Conservation (phyloP, 2,113 vertebrate species). For the Psephotus haematonotus region DNA sequence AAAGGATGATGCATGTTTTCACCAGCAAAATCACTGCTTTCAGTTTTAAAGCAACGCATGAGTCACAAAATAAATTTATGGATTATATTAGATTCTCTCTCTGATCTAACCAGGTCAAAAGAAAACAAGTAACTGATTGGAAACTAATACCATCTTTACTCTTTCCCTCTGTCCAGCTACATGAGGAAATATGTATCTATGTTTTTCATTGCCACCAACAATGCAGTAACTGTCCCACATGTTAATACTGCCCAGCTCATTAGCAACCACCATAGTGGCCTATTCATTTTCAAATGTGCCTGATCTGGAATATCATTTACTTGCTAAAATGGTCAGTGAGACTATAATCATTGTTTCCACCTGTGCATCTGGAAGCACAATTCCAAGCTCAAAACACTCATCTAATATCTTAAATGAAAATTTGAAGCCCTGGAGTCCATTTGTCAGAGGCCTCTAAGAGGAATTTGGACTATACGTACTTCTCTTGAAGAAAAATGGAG, state of each 20-base stretch:
- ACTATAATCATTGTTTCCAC: background rate
- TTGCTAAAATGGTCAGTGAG: background rate
- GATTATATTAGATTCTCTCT: background rate
- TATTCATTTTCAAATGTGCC: background rate
- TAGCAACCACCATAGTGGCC: background rate
- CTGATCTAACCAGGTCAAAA: background rate
- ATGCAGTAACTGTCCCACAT: background rate
- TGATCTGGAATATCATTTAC: background rate
- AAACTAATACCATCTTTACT: background rate
- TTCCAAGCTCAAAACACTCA: background rate
- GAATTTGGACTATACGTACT: background rate
- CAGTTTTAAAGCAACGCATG: background rate
- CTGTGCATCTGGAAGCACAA: background rate
- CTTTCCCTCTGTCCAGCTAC: background rate
- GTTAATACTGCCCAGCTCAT: too few relatives aligned
- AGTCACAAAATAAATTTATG: background rate
- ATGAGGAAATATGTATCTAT: rapidly evolving
- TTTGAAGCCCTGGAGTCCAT: background rate
- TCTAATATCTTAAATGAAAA: background rate
- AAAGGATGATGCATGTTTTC: background rate
- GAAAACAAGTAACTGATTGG: background rate
- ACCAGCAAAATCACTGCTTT: background rate
- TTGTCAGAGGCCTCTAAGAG: background rate
- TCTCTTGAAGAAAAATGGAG: background rate
- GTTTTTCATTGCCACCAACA: background rate